Evolutionary conservation across 2,888 invertebrate species (phyloP).

Genomic region (Nebria brevicollis): DNA sequence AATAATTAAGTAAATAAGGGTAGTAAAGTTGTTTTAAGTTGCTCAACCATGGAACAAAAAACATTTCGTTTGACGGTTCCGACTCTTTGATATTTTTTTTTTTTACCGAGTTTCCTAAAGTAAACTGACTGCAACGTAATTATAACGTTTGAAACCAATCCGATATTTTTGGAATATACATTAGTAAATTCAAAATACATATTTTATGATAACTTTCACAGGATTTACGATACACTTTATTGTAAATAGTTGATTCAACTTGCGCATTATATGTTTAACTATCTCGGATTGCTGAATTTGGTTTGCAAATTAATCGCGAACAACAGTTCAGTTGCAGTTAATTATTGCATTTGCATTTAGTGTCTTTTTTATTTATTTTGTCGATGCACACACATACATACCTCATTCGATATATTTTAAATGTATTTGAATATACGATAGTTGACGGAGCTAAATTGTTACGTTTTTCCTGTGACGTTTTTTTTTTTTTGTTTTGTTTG

Average conservation of each 20-base stretch:
- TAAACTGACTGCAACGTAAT: background rate
- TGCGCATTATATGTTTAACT: too few relatives aligned
- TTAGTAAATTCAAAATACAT: too few relatives aligned
- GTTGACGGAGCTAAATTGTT: background rate
- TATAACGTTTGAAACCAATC: background rate
- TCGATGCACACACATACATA: too few relatives aligned
- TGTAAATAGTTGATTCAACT: too few relatives aligned
- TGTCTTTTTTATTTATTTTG: too few relatives aligned
- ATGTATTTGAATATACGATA: background rate
- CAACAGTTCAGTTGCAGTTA: background rate
- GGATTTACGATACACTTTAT: too few relatives aligned
- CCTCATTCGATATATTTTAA: background rate
- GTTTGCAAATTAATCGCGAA: background rate
- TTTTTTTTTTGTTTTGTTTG: background rate
- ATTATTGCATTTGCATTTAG: background rate
- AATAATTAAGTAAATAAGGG: slow-evolving; percentile 1
- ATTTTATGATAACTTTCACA: too few relatives aligned
- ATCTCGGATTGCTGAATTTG: background rate
- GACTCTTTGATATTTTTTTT: background rate
- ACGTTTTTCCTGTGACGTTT: background rate
- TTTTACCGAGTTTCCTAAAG: background rate
- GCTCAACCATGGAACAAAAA: background rate
- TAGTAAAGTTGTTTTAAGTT: background rate
- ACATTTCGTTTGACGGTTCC: background rate
- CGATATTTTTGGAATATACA: too few relatives aligned